phyloP scores from a whole-genome alignment of 2,113 vertebrate species.

The Ifrita kowaldi region DNA sequence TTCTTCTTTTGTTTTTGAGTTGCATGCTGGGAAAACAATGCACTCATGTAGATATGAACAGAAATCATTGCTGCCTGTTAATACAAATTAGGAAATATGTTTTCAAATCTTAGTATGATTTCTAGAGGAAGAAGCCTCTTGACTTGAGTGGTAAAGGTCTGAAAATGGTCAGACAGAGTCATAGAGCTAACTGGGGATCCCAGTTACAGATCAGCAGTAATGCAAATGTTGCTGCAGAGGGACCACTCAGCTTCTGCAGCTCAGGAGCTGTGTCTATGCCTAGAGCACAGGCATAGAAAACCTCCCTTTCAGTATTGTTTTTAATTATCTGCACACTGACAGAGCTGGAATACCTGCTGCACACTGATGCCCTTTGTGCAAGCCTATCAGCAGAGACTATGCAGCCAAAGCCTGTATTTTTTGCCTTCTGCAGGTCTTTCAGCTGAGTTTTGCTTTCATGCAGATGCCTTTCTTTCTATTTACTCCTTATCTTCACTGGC shows the following conservation, averaged over 20 bases:
- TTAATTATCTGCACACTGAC: slow-evolving; percentile 13
- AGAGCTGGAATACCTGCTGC: slow-evolving; percentile 23
- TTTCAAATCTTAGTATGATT: slow-evolving; percentile 50
- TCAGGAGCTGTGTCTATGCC: neutral
- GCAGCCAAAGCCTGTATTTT: neutral
- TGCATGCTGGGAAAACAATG: neutral
- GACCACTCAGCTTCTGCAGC: slow-evolving; percentile 25
- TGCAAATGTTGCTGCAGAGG: slow-evolving; percentile 44
- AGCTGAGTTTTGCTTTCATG: neutral
- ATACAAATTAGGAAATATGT: slow-evolving; percentile 6
- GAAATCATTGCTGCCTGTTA: slow-evolving; percentile 12
- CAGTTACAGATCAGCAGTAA: slow-evolving; percentile 51
- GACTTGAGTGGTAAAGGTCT: slow-evolving; percentile 50
- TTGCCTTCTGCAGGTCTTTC: neutral
- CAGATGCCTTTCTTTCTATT: neutral
- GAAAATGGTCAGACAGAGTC: slow-evolving; percentile 55
- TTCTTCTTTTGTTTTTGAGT: neutral
- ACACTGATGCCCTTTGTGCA: neutral
- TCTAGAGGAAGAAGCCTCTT: slow-evolving; percentile 37
- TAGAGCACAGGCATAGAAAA: neutral
- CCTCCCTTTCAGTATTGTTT: slow-evolving; percentile 29
- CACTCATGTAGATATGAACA: neutral
- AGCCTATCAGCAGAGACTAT: neutral
- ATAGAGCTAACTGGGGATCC: slow-evolving; percentile 51
- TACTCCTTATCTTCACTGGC: neutral